Evolutionary conservation across 2,888 invertebrate genomes (phyloP).

Genomic region (Lepetodrilus schrolli): DNA sequence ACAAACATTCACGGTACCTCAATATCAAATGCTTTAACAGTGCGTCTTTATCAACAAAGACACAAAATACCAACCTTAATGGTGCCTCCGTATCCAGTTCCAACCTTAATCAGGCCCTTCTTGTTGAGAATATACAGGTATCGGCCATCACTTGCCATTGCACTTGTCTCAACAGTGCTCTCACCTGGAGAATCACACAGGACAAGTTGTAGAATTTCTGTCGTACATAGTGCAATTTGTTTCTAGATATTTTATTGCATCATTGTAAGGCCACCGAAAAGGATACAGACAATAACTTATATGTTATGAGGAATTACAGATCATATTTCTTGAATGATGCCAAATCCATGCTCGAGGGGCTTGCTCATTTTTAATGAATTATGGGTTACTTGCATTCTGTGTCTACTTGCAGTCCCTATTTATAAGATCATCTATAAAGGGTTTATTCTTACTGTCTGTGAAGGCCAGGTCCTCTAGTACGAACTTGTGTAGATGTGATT

Average conservation of each 20-base stretch:
- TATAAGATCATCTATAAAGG: no score
- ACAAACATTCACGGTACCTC: no score
- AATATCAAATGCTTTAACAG: no score
- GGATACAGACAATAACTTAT: not conserved
- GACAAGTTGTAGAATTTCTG: not conserved
- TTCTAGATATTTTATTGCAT: not conserved
- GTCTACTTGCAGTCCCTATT: no score
- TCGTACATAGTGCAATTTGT: not conserved
- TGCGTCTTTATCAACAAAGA: no score
- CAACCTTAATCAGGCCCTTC: constrained; percentile 91
- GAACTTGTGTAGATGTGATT: constrained; percentile 53
- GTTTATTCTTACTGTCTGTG: no score
- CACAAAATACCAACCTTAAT: constrained; percentile 80
- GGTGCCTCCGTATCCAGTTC: constrained; percentile 94
- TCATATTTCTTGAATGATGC: no score
- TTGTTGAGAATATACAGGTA: constrained; percentile 86
- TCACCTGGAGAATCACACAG: constrained; percentile 30
- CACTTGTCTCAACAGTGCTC: constrained; percentile 47
- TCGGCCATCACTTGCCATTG: constrained; percentile 90
- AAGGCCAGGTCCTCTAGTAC: not conserved
- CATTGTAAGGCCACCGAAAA: not conserved
- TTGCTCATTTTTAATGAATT: no score
- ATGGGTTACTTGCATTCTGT: no score
- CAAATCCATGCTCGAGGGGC: no score
- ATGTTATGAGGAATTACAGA: not conserved